Conservation (phyloP, 2,797 vertebrate genomes). For the Coccyzus lansbergi region DNA sequence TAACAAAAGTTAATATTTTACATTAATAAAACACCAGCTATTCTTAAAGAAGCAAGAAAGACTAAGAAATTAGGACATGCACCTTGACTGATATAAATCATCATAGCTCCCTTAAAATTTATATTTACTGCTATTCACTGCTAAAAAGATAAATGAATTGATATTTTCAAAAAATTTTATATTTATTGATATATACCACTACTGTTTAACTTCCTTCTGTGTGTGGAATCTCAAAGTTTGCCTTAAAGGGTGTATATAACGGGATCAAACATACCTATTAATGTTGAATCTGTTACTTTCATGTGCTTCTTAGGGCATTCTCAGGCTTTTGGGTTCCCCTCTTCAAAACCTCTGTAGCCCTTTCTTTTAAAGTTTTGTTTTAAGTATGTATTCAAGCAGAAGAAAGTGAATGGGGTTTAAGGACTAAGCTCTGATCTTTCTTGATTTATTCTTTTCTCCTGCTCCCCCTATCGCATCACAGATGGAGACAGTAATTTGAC, state of each 20-base stretch:
- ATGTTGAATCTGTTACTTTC: neutral
- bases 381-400: neutral
- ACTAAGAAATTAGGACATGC: slow-evolving; percentile 1
- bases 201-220: neutral
- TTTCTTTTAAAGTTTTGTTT: neutral
- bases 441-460: neutral
- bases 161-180: no score
- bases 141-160: no score
- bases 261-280: neutral
- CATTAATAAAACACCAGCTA: slow-evolving; percentile 13
- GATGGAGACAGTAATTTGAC: neutral
- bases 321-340: neutral
- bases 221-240: neutral
- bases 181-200: neutral
- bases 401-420: neutral
- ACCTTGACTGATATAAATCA: neutral
- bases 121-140: no score
- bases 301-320: neutral
- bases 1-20: slow-evolving; percentile 56
- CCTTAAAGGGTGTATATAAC: neutral
- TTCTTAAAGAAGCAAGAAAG: slow-evolving; percentile 24
- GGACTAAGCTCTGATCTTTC: neutral
- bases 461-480: neutral
- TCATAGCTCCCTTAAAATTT: neutral
- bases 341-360: neutral